Evolutionary conservation across 2,797 vertebrate genomes (phyloP).

Genomic region (Balearica regulorum): DNA sequence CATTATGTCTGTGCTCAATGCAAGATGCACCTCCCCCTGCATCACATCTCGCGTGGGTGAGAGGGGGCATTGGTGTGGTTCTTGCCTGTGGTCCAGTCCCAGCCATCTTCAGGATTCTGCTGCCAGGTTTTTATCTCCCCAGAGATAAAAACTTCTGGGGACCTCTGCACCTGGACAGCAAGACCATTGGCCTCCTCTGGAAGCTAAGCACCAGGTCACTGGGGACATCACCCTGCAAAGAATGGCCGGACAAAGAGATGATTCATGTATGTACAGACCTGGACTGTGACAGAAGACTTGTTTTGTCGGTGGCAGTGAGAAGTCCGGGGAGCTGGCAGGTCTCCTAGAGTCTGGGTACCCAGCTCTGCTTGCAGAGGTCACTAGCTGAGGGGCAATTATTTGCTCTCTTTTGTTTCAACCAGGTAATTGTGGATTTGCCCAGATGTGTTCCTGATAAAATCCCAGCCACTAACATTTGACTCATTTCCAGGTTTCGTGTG

Average conservation of each 20-base stretch:
- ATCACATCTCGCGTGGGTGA: accelerated
- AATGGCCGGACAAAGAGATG: not conserved
- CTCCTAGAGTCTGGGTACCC: not conserved
- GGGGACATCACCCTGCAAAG: not conserved
- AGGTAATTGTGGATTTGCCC: not conserved
- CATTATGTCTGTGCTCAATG: accelerated
- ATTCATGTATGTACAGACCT: not conserved
- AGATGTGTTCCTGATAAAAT: not conserved
- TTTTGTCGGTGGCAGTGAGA: not conserved
- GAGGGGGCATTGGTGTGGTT: not conserved
- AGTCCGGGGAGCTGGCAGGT: not conserved
- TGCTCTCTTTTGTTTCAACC: not conserved
- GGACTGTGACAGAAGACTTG: not conserved
- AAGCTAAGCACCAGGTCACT: not conserved
- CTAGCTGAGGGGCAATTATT: not conserved
- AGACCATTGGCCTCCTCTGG: not conserved
- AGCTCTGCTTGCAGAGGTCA: not conserved
- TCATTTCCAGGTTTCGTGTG: not conserved
- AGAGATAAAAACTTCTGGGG: not conserved
- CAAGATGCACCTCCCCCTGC: not conserved
- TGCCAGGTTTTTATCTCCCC: not conserved
- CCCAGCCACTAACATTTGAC: not conserved
- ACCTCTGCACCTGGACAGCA: not conserved
- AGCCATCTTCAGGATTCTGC: not conserved
- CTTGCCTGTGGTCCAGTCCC: not conserved